Base-by-base conservation (phyloP, 2,888 invertebrate genomes). In the Epistrophe grossulariae region DNA sequence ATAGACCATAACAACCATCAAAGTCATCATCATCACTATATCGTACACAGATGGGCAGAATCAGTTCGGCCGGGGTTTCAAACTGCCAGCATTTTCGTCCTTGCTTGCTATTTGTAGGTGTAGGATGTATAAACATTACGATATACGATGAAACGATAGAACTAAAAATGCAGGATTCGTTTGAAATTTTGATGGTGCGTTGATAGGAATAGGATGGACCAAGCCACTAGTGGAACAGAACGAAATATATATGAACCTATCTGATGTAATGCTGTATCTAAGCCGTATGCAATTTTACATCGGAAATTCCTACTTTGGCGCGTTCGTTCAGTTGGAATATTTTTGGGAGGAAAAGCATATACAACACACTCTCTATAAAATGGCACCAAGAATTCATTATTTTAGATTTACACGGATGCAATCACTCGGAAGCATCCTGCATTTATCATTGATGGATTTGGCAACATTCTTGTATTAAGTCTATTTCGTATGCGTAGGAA, bases 371-470 rank as follows among this genome's bases (percentile, higher is more conserved):
- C 15, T 55, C 1, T 24, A 10, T 9, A 38, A 43, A 28, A 31
- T 40, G 71, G 64, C 73, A 87, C 59, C 72, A 66, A 66, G 72
- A 76, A 87, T 76, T 83, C 79, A 83, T 87, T 82, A 82, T 83
- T 83, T 87, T 79, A 76, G 71, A 76, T 87, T 60, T 83, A 79
- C 83, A 83, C 79, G 87, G 79, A 83, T 72, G 87, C 87, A 87
- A 87, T 87, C 87, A 87, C 55, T 83, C 87, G 82, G 79, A 87
- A 83, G 71, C 66, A 68, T 83, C 83, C 87, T 83, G 87, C 79
- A 76, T 87, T 83, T 79, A 87, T 87, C 82, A 76, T 82, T 80
- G 87, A 87, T 77, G 79, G 83, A 73, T 79, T 76, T 76, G 31
- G 57, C 64, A 79, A 60, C 57, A 74, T 50, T 48, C 31, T 40